These are phyloP conservation scores for Psylliodes chrysocephalus DNA, from an alignment of 2,888 invertebrate species.

Conservation along the genomic window DNA sequence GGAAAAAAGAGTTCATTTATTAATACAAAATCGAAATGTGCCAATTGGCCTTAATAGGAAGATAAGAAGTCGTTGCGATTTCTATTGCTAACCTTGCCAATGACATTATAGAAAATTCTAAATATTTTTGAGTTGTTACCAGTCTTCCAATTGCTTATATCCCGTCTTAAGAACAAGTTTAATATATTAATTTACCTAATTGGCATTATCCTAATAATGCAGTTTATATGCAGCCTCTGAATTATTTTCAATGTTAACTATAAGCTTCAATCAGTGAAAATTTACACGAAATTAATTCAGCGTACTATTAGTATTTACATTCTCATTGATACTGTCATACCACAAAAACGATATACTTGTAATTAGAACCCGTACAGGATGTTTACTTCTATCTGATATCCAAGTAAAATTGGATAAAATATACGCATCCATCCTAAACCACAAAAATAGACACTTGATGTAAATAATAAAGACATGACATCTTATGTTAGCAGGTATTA, in stretches of 20 bases:
- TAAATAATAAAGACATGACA: too few relatives aligned
- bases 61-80: neutral
- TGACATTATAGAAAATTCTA: neutral
- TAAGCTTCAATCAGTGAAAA: conserved; percentile 14
- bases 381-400: neutral
- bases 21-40: neutral
- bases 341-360: neutral
- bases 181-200: conserved; percentile 27
- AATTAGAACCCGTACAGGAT: neutral
- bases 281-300: conserved; percentile 22
- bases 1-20: too few relatives aligned
- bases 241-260: conserved; percentile 23
- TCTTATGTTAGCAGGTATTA: too few relatives aligned
- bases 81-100: conserved; percentile 1
- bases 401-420: neutral
- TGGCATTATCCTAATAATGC: conserved; percentile 28
- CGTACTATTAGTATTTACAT: neutral
- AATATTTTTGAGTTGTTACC: neutral
- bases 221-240: conserved; percentile 26
- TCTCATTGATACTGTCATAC: neutral
- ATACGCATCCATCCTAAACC: neutral
- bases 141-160: neutral
- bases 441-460: too few relatives aligned
- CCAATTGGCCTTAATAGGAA: neutral
- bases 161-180: conserved; percentile 16